phyloP scores from a whole-genome alignment of 2,888 invertebrate species.

The Rhagophthalmus giganteus region DNA sequence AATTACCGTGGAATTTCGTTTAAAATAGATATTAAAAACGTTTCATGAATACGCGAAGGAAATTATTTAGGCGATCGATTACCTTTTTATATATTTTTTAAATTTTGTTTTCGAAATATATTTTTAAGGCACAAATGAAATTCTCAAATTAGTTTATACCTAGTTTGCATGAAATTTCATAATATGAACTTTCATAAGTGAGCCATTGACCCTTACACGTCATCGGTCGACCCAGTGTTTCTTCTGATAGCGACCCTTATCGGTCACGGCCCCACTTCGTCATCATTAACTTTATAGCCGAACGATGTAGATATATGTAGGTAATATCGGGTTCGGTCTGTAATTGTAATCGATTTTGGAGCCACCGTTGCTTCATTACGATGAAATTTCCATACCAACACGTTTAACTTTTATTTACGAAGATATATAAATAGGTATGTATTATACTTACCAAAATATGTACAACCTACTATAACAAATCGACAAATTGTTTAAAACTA shows the following conservation, averaged over 20 bases:
- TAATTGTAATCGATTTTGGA: slow-evolving; percentile 6
- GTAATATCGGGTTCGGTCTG: slow-evolving; percentile 6
- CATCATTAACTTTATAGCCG: slow-evolving; percentile 17
- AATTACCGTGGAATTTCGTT: no score
- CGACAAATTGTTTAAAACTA: no score
- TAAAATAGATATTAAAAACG: no score
- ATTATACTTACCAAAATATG: no score
- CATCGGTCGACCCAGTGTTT: slow-evolving; percentile 29
- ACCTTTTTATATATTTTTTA: background rate
- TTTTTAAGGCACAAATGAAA: background rate
- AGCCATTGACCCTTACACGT: slow-evolving; percentile 33
- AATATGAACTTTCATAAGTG: slow-evolving; percentile 28
- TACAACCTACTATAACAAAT: no score
- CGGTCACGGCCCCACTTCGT: slow-evolving; percentile 32
- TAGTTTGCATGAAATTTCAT: slow-evolving; percentile 29
- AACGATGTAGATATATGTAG: slow-evolving; percentile 12
- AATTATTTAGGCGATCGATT: background rate
- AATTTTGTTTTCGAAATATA: background rate
- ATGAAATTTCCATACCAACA: background rate
- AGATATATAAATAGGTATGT: no score
- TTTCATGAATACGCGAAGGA: background rate
- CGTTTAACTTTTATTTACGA: no score
- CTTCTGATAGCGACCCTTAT: slow-evolving; percentile 31
- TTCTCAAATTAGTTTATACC: slow-evolving; percentile 22
- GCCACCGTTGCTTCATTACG: background rate